These are phyloP conservation scores for Entomyzon cyanotis DNA, from an alignment of 2,113 vertebrate genomes.

Conservation along the genomic window DNA sequence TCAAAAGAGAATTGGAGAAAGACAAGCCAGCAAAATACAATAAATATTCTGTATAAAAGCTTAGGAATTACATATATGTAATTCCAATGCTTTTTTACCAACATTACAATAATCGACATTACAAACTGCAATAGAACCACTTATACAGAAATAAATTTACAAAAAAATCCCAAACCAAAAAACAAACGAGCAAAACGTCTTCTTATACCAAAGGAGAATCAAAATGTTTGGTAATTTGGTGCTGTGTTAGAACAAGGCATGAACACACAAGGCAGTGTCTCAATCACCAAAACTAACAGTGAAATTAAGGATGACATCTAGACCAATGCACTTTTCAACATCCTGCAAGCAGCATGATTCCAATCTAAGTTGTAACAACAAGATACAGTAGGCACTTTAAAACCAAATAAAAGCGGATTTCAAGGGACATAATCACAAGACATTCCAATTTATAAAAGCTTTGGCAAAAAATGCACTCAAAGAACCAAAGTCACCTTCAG, in stretches of 20 bases:
- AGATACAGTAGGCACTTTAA: neutral
- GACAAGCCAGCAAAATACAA: neutral
- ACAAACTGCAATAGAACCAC: neutral
- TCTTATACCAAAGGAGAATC: neutral
- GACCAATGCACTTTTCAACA: fast-evolving
- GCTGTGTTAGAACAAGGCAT: neutral
- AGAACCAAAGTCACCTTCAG: neutral
- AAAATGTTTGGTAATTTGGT: neutral
- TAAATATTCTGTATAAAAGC: neutral
- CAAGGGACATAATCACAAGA: neutral
- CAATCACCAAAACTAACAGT: neutral
- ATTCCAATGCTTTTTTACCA: neutral
- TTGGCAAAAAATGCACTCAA: neutral
- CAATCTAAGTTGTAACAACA: neutral
- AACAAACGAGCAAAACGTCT: neutral
- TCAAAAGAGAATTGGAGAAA: neutral
- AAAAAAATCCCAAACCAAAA: neutral
- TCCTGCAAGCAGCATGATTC: neutral
- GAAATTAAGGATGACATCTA: neutral
- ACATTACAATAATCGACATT: neutral
- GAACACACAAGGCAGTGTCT: neutral
- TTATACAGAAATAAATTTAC: neutral
- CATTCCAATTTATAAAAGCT: neutral
- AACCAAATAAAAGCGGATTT: neutral
- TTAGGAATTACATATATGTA: neutral